Conservation (phyloP, 53 echinoderm and acorn worm genomes). For the Echinometra lucunter region DNA sequence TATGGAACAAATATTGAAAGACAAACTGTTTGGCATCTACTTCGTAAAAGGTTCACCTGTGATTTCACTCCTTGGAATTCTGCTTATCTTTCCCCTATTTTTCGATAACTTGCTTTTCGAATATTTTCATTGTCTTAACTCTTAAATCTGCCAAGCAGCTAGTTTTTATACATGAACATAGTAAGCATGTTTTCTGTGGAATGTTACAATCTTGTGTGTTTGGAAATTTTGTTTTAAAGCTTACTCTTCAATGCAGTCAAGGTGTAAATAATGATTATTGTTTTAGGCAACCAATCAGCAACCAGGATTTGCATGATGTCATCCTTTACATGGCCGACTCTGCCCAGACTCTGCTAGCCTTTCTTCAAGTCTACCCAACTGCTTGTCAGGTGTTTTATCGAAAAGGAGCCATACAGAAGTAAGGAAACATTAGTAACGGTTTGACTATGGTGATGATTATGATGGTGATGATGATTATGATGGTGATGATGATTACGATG, state of each 20-base stretch:
- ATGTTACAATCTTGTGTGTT: too few relatives aligned
- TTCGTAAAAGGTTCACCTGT: too few relatives aligned
- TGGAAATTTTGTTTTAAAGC: not conserved
- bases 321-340: constrained; percentile 88
- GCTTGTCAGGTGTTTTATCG: constrained; percentile 75
- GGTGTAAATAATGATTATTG: not conserved
- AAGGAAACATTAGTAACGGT: not conserved
- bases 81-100: too few relatives aligned
- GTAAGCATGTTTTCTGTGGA: too few relatives aligned
- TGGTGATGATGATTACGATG: not conserved
- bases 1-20: too few relatives aligned
- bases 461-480: not conserved
- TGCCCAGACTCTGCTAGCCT: constrained; percentile 84
- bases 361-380: constrained; percentile 89
- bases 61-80: too few relatives aligned
- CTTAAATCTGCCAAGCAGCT: too few relatives aligned
- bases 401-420: constrained; percentile 80
- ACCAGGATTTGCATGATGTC: constrained; percentile 83
- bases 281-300: constrained; percentile 66
- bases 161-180: too few relatives aligned
- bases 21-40: too few relatives aligned
- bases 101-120: too few relatives aligned
- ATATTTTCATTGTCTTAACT: too few relatives aligned
- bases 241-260: not conserved
- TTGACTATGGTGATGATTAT: not conserved